These are phyloP conservation scores for Scomberomorus guttatus DNA, from an alignment of 2,797 vertebrate species.

Conservation along the genomic window DNA sequence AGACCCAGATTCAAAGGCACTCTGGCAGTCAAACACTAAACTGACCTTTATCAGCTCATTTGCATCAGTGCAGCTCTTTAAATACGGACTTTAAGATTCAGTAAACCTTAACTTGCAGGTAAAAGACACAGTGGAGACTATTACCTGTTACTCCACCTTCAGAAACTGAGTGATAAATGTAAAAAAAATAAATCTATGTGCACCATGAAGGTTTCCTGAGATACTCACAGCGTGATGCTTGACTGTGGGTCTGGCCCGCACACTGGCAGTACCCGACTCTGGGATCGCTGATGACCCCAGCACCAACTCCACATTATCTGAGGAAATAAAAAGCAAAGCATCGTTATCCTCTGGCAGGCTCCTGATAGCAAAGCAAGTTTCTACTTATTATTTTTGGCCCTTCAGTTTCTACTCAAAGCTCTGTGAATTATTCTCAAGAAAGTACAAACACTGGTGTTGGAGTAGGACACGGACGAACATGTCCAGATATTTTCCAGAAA, in stretches of 20 bases:
- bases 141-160: neutral
- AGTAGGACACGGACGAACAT: neutral
- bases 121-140: neutral
- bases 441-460: neutral
- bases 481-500: neutral
- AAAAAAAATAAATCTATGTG: neutral
- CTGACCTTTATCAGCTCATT: slow-evolving; percentile 21
- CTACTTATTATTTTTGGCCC: neutral
- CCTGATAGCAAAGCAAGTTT: neutral
- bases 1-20: slow-evolving; percentile 10
- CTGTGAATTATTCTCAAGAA: neutral
- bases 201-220: neutral
- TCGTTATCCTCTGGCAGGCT: neutral
- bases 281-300: slow-evolving; percentile 69
- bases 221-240: slow-evolving; percentile 84
- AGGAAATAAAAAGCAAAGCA: slow-evolving; percentile 34
- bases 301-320: slow-evolving; percentile 78
- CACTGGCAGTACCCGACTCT: slow-evolving; percentile 86
- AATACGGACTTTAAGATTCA: slow-evolving; percentile 5
- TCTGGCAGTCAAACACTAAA: slow-evolving; percentile 9
- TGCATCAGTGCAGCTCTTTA: neutral
- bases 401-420: slow-evolving; percentile 1
- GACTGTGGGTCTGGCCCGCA: slow-evolving; percentile 86
- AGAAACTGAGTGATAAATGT: neutral
- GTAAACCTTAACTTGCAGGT: neutral